Evolutionary conservation across 2,113 vertebrate genomes (phyloP).

Genomic region (Cebidichthys violaceus): DNA sequence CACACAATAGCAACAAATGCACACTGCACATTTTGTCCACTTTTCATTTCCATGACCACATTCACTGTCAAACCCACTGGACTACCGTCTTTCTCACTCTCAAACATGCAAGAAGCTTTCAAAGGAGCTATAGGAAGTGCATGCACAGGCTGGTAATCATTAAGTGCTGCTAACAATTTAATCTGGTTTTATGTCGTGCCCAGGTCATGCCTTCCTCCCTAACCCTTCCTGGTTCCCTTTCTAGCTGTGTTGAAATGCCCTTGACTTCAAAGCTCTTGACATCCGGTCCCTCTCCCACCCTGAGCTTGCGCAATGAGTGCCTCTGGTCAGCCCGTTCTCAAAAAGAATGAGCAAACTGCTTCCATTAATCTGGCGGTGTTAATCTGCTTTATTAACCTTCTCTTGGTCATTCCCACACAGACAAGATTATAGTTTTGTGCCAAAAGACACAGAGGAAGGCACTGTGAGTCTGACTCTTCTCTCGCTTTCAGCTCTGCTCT

Average conservation of each 20-base stretch:
- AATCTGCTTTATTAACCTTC: slow-evolving; percentile 61
- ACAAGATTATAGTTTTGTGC: slow-evolving; percentile 54
- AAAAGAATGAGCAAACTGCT: slow-evolving; percentile 62
- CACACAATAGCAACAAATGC: slow-evolving; percentile 21
- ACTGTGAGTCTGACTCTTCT: slow-evolving; percentile 7
- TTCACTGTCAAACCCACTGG: slow-evolving; percentile 8
- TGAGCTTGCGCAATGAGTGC: slow-evolving; percentile 37
- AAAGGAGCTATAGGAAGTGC: not conserved
- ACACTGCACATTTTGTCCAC: slow-evolving; percentile 31
- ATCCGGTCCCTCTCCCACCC: slow-evolving; percentile 21
- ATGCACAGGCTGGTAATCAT: slow-evolving; percentile 31
- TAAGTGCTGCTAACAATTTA: slow-evolving; percentile 22
- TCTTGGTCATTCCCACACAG: slow-evolving; percentile 42
- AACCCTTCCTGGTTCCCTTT: slow-evolving; percentile 21
- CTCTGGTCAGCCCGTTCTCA: slow-evolving; percentile 47
- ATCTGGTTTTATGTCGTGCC: slow-evolving; percentile 11
- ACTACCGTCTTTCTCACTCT: not conserved
- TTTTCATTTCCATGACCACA: slow-evolving; percentile 16
- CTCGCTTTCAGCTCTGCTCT: not conserved
- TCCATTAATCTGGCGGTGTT: slow-evolving; percentile 57
- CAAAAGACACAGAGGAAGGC: slow-evolving; percentile 33
- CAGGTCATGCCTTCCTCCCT: slow-evolving; percentile 14
- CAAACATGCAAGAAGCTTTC: slow-evolving; percentile 19
- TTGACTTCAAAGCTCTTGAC: slow-evolving; percentile 40
- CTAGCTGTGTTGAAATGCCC: slow-evolving; percentile 36